Evolutionary conservation across 1,140 invertebrate species (phyloP), one percentile per base, ranked within the genome.

Genomic region (Conus betulinus): DNA sequence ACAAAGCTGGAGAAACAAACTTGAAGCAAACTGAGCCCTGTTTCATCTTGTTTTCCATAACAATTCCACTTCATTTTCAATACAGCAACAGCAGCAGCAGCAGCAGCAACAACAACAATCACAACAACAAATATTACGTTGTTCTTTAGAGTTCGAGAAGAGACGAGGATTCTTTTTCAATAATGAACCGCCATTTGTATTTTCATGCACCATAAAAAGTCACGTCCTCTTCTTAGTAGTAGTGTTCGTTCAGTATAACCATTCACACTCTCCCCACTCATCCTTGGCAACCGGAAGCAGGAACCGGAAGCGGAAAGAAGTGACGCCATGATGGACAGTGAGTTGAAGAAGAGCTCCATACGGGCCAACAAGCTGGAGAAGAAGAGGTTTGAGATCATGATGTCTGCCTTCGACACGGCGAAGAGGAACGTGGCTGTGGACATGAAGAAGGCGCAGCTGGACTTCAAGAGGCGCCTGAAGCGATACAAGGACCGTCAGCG

Each of bases 401-500:
- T 86, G 84, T 67, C 67, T 5, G 53, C 74, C 20, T 85, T 85
- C 55, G 84, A 88, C 51, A 39, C 67, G 4, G 84, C 83, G n/a
- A 88, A 88, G 74, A 71, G 88, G 6, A 74, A 55, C 63, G 82
- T 88, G 60, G 79, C 87, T 0, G 87, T 88, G 39, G 87, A 88
- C 82, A 88, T 88, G 83, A 79, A 84, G 53, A 88, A 85, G 76
- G 71, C 88, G 6, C 84, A 88, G 76, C 55, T 79, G 53, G 88
- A 79, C 52, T 71, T 88, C 60, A 88, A 84, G 67, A 27, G 87
- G 3, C 81, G 87, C 20, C 67, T 88, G 27, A 88, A 88, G 53
- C 27, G 87, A 23, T 88, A 88, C 81, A 88, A 88, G 51, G 87
- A 88, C 5, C 57, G 87, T 3, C 87, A 88, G 63, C 60, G 82